phyloP scores from a whole-genome alignment of 2,888 invertebrate species.

The Drosophila tripunctata region DNA sequence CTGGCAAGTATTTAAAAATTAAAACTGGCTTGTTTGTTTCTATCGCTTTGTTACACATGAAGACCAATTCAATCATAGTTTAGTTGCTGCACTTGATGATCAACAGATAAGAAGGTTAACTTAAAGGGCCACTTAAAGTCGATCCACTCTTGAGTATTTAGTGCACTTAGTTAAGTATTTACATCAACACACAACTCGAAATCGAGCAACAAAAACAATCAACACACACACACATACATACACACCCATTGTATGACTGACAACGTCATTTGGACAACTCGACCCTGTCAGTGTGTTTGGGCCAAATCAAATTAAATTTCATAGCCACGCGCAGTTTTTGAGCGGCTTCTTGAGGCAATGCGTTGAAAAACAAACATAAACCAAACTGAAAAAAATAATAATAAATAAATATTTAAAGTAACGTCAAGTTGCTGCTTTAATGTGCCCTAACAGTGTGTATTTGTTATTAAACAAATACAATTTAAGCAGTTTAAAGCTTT shows the following conservation, averaged over 20 bases:
- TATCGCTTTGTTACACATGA: background rate
- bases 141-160: conserved; percentile 45
- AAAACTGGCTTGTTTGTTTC: background rate
- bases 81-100: background rate
- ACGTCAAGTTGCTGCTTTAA: background rate
- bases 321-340: conserved; percentile 41
- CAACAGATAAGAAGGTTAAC: conserved; percentile 49
- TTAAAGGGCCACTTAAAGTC: conserved; percentile 44
- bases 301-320: conserved; percentile 52
- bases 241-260: conserved; percentile 13
- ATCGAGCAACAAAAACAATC: conserved; percentile 7
- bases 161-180: conserved; percentile 41
- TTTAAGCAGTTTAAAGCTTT: no score
- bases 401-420: conserved; percentile 33
- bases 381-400: conserved; percentile 17
- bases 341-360: conserved; percentile 37
- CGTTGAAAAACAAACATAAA: conserved; percentile 39
- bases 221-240: conserved; percentile 5
- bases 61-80: background rate
- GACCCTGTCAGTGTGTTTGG: conserved; percentile 49
- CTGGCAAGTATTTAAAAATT: background rate
- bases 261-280: conserved; percentile 47
- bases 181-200: conserved; percentile 35
- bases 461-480: no score
- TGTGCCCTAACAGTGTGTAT: background rate